These are phyloP conservation scores for Felis chaus DNA, from an alignment of 2,113 vertebrate genomes.

Conservation along the genomic window DNA sequence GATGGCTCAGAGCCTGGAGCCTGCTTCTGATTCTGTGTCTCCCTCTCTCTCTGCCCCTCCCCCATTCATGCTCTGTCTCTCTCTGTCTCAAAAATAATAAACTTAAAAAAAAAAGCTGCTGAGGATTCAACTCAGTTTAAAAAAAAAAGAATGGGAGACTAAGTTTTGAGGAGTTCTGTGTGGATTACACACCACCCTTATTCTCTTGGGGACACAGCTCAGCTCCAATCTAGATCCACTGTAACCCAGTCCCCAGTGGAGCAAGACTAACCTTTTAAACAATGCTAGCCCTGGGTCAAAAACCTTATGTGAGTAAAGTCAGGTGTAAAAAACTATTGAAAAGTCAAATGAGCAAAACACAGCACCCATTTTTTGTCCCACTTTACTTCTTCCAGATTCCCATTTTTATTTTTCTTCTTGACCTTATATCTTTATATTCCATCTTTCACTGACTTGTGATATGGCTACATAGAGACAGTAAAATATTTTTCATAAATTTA, in stretches of 20 bases:
- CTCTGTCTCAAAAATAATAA: too few relatives aligned
- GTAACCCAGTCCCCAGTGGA: background rate
- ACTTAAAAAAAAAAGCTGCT: too few relatives aligned
- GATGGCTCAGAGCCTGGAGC: too few relatives aligned
- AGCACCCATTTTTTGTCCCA: background rate
- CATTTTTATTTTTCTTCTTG: background rate
- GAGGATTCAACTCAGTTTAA: too few relatives aligned
- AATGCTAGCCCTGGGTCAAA: background rate
- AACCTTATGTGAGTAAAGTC: background rate
- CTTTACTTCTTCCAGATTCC: background rate
- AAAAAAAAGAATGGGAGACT: background rate
- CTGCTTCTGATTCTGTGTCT: too few relatives aligned
- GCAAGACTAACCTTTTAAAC: background rate
- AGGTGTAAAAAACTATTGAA: constrained; percentile 20
- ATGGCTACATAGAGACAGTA: background rate
- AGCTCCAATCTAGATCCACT: background rate
- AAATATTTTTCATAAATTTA: background rate
- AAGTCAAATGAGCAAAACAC: background rate
- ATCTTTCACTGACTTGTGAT: background rate
- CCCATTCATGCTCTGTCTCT: too few relatives aligned
- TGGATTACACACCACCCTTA: background rate
- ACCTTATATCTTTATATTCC: background rate
- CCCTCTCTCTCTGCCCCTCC: too few relatives aligned
- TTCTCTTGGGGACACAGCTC: background rate
- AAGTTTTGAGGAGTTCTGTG: background rate